Percentiles rank a stretch among this genome's conserved stretches.
Conservation (phyloP, 2,797 vertebrate species). For the Echiichthys vipera region DNA sequence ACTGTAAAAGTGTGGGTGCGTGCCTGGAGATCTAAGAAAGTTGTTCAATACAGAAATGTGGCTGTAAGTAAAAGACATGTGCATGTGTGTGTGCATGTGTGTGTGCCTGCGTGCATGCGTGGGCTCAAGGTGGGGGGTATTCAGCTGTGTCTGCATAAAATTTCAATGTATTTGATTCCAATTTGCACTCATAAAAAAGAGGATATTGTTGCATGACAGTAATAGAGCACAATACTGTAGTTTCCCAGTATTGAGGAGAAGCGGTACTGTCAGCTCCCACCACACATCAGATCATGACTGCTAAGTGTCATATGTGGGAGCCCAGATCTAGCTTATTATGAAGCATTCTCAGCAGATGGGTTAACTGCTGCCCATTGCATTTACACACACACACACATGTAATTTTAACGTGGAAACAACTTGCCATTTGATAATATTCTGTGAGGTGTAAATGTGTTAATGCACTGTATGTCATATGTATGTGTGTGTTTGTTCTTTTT, state of each 20-base stretch:
- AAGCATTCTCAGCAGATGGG: neutral
- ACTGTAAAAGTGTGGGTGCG: constrained; percentile 48
- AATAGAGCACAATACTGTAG: neutral
- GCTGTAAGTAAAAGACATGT: constrained; percentile 4
- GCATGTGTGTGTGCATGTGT: neutral
- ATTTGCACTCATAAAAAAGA: constrained; percentile 39
- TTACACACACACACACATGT: constrained; percentile 16
- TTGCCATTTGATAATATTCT: constrained; percentile 16
- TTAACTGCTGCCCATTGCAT: constrained; percentile 1
- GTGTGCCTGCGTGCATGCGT: neutral
- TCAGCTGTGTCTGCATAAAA: constrained; percentile 34
- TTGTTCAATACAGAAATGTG: constrained; percentile 42
- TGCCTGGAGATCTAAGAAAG: constrained; percentile 44
- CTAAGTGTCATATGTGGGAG: neutral
- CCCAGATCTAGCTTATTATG: neutral
- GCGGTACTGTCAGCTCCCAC: neutral
- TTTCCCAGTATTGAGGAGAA: neutral
- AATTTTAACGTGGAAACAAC: neutral
- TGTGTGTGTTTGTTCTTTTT: constrained; percentile 36
- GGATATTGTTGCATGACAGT: constrained; percentile 8
- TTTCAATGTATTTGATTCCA: constrained; percentile 42
- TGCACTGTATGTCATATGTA: neutral
- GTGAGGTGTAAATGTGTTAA: constrained; percentile 5
- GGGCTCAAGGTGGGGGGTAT: neutral
- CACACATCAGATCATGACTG: constrained; percentile 2